Evolutionary conservation across 2,113 vertebrate genomes (phyloP), one percentile per base, ranked within the genome.

Genomic region (Amblyornis subalaris): DNA sequence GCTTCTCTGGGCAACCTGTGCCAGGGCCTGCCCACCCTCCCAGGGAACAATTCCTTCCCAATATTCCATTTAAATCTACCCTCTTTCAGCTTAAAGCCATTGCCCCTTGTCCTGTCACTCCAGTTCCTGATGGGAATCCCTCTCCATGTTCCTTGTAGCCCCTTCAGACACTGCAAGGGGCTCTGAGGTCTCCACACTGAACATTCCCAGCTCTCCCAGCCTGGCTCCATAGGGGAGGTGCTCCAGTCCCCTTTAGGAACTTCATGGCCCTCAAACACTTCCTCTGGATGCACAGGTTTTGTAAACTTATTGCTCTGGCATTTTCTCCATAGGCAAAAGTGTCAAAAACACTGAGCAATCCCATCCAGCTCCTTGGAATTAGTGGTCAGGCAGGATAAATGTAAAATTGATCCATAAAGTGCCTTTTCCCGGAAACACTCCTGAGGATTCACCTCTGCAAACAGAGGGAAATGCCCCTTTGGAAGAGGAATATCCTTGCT

Each of bases 1-100:
- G 31, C 60, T 53, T 1, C 47, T 53, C 60, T 42, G 75, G 35
- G 18, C 8, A 42, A 5, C 8, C 29, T 25, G 8, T 21, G 4
- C 35, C 58, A 62, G 45, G 2, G 7, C 36, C 58, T 28, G 0
- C 47, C 19, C 47, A 42, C 9, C 36, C 48, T 79, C 9, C 5
- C 35, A 70, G 44, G 19, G 24, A 50, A 18, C 3, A 21, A 69
- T 50, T 60, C 36, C 19, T 60, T 2, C 65, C 54, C 14, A 12
- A 50, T 2, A 40, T 58, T 12, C 53, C 29, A 67, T 4, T 7
- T 1, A 69, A 2, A 6, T 4, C 23, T 11, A 2, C 19, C 3
- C 14, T 40, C 18, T 26, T 2, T 10, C 5, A 33, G 17, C 3
- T 16, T 67, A 5, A 8, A 47, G 5, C 9, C 8, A 23, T n/a